Conservation (phyloP, 23 tunicate genomes). For the Trididemnum nubilum region DNA sequence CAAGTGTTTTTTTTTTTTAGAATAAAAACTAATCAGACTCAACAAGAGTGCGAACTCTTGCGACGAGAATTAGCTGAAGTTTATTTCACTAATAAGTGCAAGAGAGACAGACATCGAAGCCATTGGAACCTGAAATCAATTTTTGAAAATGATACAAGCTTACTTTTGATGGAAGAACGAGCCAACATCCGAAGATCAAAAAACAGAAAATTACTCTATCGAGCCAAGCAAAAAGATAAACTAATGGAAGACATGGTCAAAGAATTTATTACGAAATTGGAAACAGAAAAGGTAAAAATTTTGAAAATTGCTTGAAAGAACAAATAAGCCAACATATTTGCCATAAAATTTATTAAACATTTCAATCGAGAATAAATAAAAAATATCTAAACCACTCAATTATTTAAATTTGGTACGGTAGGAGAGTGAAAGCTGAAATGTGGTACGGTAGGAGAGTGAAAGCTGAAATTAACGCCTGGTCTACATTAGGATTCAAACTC, state of each 20-base stretch:
- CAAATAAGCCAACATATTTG: neutral
- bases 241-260: slow-evolving; percentile 41
- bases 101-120: neutral
- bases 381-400: too few relatives aligned
- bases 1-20: slow-evolving; percentile 21
- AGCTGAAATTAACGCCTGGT: too few relatives aligned
- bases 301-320: neutral
- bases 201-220: slow-evolving; percentile 25
- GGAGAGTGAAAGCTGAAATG: too few relatives aligned
- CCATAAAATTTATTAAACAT: neutral
- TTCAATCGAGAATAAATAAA: neutral
- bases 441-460: too few relatives aligned
- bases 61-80: slow-evolving; percentile 52
- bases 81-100: neutral
- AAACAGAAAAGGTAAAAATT: slow-evolving; percentile 14
- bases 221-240: slow-evolving; percentile 39
- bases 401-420: too few relatives aligned
- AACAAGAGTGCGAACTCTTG: slow-evolving; percentile 38
- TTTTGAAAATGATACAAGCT: slow-evolving; percentile 37
- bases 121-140: slow-evolving; percentile 17
- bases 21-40: slow-evolving; percentile 8
- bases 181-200: slow-evolving; percentile 44
- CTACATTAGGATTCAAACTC: too few relatives aligned
- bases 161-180: slow-evolving; percentile 52
- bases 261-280: slow-evolving; percentile 45